phyloP scores from a whole-genome alignment of 2,797 vertebrate species.

The Characodon lateralis region DNA sequence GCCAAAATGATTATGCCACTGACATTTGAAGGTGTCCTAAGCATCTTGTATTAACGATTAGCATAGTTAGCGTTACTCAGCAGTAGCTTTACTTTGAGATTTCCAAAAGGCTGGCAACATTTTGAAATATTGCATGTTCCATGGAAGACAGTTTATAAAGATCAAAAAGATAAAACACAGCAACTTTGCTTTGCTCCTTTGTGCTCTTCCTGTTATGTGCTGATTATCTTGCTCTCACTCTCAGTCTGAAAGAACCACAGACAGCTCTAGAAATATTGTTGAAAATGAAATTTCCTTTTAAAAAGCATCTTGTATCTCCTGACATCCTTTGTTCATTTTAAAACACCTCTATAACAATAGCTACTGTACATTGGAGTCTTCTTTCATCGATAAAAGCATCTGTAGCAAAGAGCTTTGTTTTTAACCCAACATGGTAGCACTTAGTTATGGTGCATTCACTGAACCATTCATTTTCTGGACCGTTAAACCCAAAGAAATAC shows the following conservation, averaged over 20 bases:
- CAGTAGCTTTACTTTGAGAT: no score
- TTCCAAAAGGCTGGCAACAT: no score
- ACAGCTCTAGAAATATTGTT: not conserved
- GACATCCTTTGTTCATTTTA: not conserved
- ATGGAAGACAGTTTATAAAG: no score
- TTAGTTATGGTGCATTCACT: not conserved
- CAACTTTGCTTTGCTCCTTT: not conserved
- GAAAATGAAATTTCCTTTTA: not conserved
- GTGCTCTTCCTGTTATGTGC: not conserved
- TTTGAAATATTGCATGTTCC: no score
- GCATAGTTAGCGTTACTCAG: not conserved
- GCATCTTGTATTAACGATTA: not conserved
- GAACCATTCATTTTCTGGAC: not conserved
- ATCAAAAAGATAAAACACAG: not conserved
- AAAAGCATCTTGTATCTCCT: not conserved
- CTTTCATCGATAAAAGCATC: not conserved
- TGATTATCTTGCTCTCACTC: not conserved
- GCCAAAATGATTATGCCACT: not conserved
- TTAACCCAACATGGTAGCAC: not conserved
- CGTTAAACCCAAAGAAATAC: not conserved
- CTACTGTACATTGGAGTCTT: not conserved
- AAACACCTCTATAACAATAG: not conserved
- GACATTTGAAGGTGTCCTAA: not conserved
- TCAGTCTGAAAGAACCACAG: not conserved
- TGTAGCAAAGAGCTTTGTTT: not conserved